Base-by-base conservation (phyloP, 2,888 invertebrate species). In the Lycaena phlaeas region DNA sequence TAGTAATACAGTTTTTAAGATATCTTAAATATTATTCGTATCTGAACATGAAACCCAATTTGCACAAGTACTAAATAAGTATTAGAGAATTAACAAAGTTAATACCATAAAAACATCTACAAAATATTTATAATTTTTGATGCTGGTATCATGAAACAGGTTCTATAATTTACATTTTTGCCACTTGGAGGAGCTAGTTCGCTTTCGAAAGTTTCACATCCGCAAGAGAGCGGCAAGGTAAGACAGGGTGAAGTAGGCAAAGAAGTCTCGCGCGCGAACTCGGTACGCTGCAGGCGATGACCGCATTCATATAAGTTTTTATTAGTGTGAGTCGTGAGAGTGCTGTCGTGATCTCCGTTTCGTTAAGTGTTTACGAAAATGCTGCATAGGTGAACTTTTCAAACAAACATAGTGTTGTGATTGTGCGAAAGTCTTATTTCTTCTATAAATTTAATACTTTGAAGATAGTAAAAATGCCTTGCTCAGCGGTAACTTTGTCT, bases 401-500 rank as follows among this genome's bases (percentile, higher is more conserved):
- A 50, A 56, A 62, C 57, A 52, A 53, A 61, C 52, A 48, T 45
- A 75, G 84, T 84, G 84, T 65, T 69, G 84, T 84, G 84, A 61
- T 77, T 71, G 84, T 84, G 82, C 62, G 67, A 59, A 53, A 57
- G 53, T 58, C 62, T 56, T 55, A 53, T 55, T 56, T 67, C 58
- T 65, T 67, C 61, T 66, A 54, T 65, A 65, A 57, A 43, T 57
- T 66, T 61, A 64, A 64, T 69, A 61, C 64, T 54, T 64, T 51
- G 55, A 73, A 81, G 68, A 67, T 75, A 72, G 64, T 68, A 67
- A 89, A 86, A 82, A 95, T 95, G 95, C 95, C 95, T 86, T 95
- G 95, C 87, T 95, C 95, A 65, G 96, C 97, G 66, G 93, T 96
- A 70, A 95, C 96, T 73, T 88, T 97, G 76, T 96, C 96, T 76